A percentile compares a stretch with the other conserved stretches of the same genome.
Evolutionary conservation across 2,113 vertebrate species (phyloP).

Genomic region (Hippocampus guttulatus): DNA sequence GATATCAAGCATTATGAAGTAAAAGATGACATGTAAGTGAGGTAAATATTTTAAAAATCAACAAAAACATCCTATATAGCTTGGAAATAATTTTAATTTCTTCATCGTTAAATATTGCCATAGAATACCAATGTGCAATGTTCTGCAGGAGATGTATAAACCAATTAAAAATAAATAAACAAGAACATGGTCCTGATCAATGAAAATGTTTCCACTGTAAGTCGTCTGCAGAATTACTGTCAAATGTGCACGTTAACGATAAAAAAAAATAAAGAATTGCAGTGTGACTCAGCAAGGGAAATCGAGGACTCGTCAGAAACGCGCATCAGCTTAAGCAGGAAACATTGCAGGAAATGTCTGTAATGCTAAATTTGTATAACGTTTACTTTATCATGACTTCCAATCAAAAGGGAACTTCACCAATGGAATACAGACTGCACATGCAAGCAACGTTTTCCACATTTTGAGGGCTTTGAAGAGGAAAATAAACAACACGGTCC

Average conservation of each 20-base stretch:
- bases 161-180: too few relatives aligned
- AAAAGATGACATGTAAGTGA: too few relatives aligned
- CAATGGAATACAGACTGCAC: neutral
- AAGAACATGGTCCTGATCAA: too few relatives aligned
- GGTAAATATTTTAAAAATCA: too few relatives aligned
- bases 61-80: too few relatives aligned
- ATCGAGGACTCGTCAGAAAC: slow-evolving; percentile 33
- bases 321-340: neutral
- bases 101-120: too few relatives aligned
- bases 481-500: slow-evolving; percentile 23
- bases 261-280: neutral
- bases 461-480: neutral
- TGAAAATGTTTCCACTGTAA: neutral
- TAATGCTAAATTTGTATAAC: neutral
- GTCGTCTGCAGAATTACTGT: neutral
- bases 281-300: neutral
- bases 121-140: too few relatives aligned
- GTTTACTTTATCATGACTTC: neutral
- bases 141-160: too few relatives aligned
- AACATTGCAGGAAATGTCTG: neutral
- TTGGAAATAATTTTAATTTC: too few relatives aligned
- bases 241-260: neutral
- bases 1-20: too few relatives aligned
- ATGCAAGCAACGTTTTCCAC: neutral
- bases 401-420: neutral